Conservation (phyloP, 2,113 vertebrate species). For the Calyptomena viridis region DNA sequence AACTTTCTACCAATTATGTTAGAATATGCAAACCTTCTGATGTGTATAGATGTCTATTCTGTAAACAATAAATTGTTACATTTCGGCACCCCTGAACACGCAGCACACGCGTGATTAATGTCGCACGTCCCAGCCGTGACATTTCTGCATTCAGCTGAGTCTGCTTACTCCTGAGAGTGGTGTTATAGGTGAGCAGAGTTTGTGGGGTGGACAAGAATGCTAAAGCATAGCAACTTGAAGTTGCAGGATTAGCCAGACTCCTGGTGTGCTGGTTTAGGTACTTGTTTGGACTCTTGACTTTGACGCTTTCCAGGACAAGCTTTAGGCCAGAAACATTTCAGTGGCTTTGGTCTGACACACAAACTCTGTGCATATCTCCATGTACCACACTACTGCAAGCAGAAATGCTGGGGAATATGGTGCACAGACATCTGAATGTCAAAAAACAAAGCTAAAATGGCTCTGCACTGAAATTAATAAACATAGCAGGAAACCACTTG, state of each 20-base stretch:
- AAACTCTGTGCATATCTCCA: neutral
- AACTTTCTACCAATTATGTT: no score
- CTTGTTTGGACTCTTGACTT: neutral
- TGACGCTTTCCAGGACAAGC: neutral
- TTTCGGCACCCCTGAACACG: no score
- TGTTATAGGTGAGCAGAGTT: neutral
- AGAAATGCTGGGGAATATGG: neutral
- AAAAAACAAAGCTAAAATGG: neutral
- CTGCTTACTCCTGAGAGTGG: neutral
- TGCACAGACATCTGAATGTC: neutral
- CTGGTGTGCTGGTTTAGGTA: neutral
- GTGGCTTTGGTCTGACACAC: neutral
- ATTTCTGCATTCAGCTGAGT: neutral
- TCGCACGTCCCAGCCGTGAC: no score
- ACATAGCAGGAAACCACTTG: neutral
- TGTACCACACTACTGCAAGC: neutral
- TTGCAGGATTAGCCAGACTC: neutral
- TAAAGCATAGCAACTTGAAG: neutral
- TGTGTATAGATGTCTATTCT: no score
- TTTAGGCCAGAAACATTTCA: neutral
- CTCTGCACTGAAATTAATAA: neutral
- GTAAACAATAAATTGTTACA: no score
- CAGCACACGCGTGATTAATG: no score
- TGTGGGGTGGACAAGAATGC: neutral
- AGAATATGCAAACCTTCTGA: no score